A percentile compares a stretch with the other conserved stretches of the same genome.
Conservation (phyloP, 1,140 invertebrate species). For the Palaemon carinicauda region DNA sequence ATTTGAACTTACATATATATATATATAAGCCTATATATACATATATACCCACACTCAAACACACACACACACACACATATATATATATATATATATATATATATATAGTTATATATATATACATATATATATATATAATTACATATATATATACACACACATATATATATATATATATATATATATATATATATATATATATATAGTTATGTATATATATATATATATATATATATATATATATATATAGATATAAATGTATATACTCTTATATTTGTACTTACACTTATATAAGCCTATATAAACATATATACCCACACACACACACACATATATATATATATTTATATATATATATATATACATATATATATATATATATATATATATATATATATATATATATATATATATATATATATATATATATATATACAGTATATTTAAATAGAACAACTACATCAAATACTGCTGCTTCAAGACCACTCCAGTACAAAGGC, state of each 20-base stretch:
- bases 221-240: too few relatives aligned
- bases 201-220: neutral
- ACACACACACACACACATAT: too few relatives aligned
- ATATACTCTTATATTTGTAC: too few relatives aligned
- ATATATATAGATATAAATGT: too few relatives aligned
- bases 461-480: too few relatives aligned
- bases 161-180: neutral
- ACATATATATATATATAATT: neutral
- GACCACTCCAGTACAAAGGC: too few relatives aligned
- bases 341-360: neutral
- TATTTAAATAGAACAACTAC: too few relatives aligned
- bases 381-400: constrained; percentile 4
- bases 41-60: too few relatives aligned
- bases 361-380: neutral
- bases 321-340: neutral
- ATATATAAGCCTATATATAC: too few relatives aligned
- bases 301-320: neutral
- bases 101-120: neutral
- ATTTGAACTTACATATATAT: too few relatives aligned
- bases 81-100: neutral
- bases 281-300: neutral
- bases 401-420: constrained; percentile 4
- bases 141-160: neutral
- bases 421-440: neutral
- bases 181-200: neutral